A percentile compares a stretch with the other conserved stretches of the same genome.
Conservation (phyloP, 2,888 invertebrate genomes). For the Dysmachus trigonus region DNA sequence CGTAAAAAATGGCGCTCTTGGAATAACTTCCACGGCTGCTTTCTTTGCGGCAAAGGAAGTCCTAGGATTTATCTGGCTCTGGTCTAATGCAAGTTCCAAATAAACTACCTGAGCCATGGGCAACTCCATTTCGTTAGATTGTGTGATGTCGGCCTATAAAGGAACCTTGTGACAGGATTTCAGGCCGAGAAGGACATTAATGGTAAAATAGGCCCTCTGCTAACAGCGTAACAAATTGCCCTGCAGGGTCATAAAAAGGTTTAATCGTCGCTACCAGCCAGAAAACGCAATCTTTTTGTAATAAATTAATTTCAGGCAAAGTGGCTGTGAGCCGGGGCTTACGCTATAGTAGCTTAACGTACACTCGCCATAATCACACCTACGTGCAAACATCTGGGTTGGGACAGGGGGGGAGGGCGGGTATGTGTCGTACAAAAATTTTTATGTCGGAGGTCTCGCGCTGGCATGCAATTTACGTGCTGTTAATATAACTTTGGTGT, state of each 20-base stretch:
- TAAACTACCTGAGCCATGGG: not conserved
- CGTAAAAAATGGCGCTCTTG: not conserved
- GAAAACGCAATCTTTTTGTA: slow-evolving; percentile 38
- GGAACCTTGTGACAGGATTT: slow-evolving; percentile 23
- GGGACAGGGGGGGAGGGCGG: too few species aligned
- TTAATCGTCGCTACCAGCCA: slow-evolving; percentile 29
- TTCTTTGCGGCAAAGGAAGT: not conserved
- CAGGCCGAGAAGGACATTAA: slow-evolving; percentile 14
- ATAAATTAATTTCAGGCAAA: slow-evolving; percentile 44
- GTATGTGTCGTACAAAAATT: slow-evolving; percentile 42
- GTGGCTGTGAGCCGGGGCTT: slow-evolving; percentile 30
- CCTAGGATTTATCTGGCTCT: not conserved
- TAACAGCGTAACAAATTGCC: slow-evolving; percentile 35
- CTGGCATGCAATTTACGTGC: slow-evolving; percentile 47
- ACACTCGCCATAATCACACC: slow-evolving; percentile 43
- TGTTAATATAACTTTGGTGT: slow-evolving; percentile 48
- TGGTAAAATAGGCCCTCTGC: slow-evolving; percentile 31
- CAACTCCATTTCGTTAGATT: not conserved
- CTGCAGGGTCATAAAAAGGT: slow-evolving; percentile 39
- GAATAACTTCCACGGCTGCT: not conserved
- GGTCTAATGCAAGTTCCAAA: not conserved
- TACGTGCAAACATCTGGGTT: slow-evolving; percentile 29
- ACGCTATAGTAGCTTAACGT: slow-evolving; percentile 37
- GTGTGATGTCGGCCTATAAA: not conserved
- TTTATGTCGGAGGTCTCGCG: slow-evolving; percentile 37